phyloP scores from a whole-genome alignment of 2,888 invertebrate species.

The Ellobium chinense region DNA sequence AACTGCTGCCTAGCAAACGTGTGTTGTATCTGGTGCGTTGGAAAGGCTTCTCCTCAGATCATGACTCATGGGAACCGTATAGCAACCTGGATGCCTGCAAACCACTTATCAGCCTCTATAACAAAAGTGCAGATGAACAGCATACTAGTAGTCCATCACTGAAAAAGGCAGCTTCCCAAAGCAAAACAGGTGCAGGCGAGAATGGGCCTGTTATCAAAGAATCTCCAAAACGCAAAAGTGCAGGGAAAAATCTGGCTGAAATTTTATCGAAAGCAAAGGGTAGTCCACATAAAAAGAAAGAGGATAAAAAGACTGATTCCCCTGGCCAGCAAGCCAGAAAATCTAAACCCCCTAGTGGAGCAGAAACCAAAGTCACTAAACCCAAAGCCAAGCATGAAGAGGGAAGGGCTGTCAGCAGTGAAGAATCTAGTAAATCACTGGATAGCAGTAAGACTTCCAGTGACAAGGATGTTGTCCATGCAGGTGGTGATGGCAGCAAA shows the following conservation, averaged over 20 bases:
- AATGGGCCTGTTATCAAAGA: background rate
- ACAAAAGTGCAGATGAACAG: slow-evolving; percentile 44
- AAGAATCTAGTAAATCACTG: background rate
- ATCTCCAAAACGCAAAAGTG: background rate
- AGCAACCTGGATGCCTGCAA: slow-evolving; percentile 61
- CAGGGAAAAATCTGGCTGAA: background rate
- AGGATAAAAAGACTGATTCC: background rate
- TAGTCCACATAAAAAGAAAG: slow-evolving; percentile 13
- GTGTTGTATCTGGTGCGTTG: slow-evolving; percentile 68
- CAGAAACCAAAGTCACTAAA: background rate
- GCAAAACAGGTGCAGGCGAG: background rate
- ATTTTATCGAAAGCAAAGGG: slow-evolving; percentile 13
- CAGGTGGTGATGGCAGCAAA: background rate
- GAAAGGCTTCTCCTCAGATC: slow-evolving; percentile 66
- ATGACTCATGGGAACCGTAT: slow-evolving; percentile 74
- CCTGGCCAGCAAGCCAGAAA: background rate
- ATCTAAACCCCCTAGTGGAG: background rate
- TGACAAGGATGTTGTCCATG: background rate
- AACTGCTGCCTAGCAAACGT: slow-evolving; percentile 48
- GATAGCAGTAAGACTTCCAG: background rate
- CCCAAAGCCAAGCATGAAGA: background rate
- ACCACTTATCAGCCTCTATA: slow-evolving; percentile 56
- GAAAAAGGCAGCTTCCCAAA: slow-evolving; percentile 14
- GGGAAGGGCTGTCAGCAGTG: background rate
- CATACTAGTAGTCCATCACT: slow-evolving; percentile 1